phyloP scores from a whole-genome alignment of 2,113 vertebrate species.

The Gymnarchus niloticus region DNA sequence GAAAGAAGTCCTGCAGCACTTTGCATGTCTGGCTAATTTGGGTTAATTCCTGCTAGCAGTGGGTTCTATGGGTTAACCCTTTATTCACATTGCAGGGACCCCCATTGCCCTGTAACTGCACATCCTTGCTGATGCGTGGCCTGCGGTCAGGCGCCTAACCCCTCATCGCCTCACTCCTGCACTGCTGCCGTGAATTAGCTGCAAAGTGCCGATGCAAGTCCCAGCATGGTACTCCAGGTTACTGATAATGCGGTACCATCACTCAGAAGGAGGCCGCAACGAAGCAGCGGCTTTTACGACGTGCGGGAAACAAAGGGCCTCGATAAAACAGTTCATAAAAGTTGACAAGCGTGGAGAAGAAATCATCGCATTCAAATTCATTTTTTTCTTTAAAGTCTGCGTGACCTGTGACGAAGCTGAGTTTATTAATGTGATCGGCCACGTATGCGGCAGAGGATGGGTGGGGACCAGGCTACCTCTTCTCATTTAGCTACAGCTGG shows the following conservation, averaged over 20 bases:
- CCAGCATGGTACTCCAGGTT: neutral
- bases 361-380: neutral
- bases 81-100: conserved; percentile 9
- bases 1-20: neutral
- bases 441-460: neutral
- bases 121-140: neutral
- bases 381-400: neutral
- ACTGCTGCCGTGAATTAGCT: conserved; percentile 14
- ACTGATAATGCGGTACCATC: neutral
- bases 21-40: conserved; percentile 34
- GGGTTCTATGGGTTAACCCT: conserved; percentile 24
- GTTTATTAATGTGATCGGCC: neutral
- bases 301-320: conserved; percentile 12
- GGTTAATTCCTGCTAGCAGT: conserved; percentile 51
- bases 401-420: neutral
- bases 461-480: neutral
- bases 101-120: neutral
- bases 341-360: conserved; percentile 23
- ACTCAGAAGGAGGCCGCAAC: neutral
- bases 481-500: neutral
- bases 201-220: neutral
- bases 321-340: conserved; percentile 43
- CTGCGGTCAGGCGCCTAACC: neutral
- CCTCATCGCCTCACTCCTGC: neutral
- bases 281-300: conserved; percentile 5